These are phyloP conservation scores for Sarcophilus harrisii DNA, from an alignment of 2,797 vertebrate species.

Conservation along the genomic window DNA sequence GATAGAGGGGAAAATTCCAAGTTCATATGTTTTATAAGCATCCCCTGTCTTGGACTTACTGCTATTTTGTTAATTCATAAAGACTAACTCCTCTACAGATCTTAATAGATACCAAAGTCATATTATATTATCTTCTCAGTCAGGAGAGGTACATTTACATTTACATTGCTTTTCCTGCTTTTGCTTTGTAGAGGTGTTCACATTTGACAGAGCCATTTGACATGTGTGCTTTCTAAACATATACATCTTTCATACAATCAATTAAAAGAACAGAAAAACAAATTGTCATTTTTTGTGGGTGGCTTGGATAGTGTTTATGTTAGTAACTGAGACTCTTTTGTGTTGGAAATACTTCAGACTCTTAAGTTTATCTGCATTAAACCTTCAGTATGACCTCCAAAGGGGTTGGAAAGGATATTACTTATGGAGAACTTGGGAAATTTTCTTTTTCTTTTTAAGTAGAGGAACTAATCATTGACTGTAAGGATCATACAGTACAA, in stretches of 20 bases:
- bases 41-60: background rate
- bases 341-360: background rate
- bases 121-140: background rate
- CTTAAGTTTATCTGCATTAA: background rate
- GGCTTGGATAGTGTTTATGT: conserved; percentile 13
- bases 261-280: background rate
- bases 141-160: conserved; percentile 20
- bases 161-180: conserved; percentile 41
- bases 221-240: background rate
- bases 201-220: conserved; percentile 5
- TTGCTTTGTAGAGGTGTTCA: conserved; percentile 1
- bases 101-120: conserved; percentile 23
- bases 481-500: background rate
- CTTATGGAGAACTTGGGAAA: background rate
- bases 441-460: conserved; percentile 23
- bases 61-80: background rate
- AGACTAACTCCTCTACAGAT: conserved; percentile 27
- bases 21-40: conserved; percentile 32
- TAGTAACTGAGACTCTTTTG: background rate
- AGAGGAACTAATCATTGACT: background rate
- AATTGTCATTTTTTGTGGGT: background rate
- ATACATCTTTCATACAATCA: background rate
- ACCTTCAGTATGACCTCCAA: conserved; percentile 7
- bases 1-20: background rate
- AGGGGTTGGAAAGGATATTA: conserved; percentile 23